These are phyloP conservation scores for Chrysodeixis includens DNA, from an alignment of 2,888 invertebrate species.

Conservation along the genomic window DNA sequence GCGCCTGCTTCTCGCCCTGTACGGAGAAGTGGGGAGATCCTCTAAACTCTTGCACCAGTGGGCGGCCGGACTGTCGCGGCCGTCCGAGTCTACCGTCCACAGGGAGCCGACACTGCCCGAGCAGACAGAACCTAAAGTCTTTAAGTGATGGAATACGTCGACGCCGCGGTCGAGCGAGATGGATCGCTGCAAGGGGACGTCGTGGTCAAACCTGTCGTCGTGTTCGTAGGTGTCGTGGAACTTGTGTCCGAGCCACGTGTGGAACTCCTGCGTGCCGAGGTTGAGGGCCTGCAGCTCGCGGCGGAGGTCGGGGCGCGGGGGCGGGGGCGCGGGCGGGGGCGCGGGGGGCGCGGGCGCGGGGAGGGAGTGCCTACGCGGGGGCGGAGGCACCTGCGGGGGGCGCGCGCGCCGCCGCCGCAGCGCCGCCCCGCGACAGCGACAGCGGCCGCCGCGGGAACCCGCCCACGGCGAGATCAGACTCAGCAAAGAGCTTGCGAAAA, in stretches of 20 bases:
- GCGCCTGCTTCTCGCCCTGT: slow-evolving; percentile 79
- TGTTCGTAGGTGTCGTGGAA: slow-evolving; percentile 70
- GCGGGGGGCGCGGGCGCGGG: slow-evolving; percentile 49
- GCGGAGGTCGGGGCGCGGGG: slow-evolving; percentile 72
- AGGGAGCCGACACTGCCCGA: slow-evolving; percentile 70
- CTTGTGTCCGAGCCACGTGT: slow-evolving; percentile 78
- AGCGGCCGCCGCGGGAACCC: slow-evolving; percentile 92
- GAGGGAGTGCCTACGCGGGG: slow-evolving; percentile 82
- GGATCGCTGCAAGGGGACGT: slow-evolving; percentile 78
- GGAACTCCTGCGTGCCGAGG: slow-evolving; percentile 74
- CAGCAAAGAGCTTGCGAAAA: slow-evolving; percentile 97
- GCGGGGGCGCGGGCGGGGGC: slow-evolving; percentile 57
- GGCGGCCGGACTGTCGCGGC: slow-evolving; percentile 56
- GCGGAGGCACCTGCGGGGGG: slow-evolving; percentile 86
- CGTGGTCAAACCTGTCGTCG: slow-evolving; percentile 72
- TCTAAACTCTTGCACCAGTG: slow-evolving; percentile 79
- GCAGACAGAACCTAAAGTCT: slow-evolving; percentile 74
- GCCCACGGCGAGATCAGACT: slow-evolving; percentile 92
- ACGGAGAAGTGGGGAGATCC: slow-evolving; percentile 82
- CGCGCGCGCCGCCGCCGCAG: no score
- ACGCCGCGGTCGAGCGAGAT: slow-evolving; percentile 81
- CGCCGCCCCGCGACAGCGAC: slow-evolving; percentile 30
- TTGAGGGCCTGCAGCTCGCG: slow-evolving; percentile 78
- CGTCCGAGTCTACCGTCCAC: slow-evolving; percentile 77
- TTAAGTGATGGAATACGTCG: slow-evolving; percentile 78